phyloP scores from a whole-genome alignment of 2,113 vertebrate species.

The Atrichornis clamosus region DNA sequence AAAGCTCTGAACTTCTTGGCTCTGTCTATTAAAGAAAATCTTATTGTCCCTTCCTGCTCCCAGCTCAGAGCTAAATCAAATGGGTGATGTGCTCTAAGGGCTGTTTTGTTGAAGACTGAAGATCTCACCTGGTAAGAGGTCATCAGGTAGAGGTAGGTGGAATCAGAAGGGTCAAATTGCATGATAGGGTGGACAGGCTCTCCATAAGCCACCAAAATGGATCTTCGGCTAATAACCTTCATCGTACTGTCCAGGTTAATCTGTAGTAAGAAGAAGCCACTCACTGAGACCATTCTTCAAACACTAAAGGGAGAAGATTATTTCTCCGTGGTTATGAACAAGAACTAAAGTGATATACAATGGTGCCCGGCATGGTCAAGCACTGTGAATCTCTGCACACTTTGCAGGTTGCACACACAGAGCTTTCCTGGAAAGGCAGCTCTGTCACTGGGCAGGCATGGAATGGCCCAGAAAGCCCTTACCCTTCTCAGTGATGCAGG shows the following conservation, averaged over 20 bases:
- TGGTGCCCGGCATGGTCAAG: neutral
- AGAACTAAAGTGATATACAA: neutral
- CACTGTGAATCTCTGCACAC: neutral
- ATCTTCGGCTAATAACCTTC: constrained; percentile 82
- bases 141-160: constrained; percentile 93
- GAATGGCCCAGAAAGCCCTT: neutral
- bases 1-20: neutral
- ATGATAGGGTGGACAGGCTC: constrained; percentile 93
- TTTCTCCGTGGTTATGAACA: neutral
- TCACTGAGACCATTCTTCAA: neutral
- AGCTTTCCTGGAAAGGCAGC: neutral
- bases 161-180: constrained; percentile 92
- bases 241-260: constrained; percentile 81
- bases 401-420: neutral
- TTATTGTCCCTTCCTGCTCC: neutral
- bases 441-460: neutral
- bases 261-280: constrained; percentile 66
- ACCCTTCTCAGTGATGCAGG: neutral
- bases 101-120: neutral
- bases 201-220: constrained; percentile 79
- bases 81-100: fast-evolving
- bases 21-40: neutral
- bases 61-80: neutral
- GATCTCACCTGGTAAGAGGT: constrained; percentile 90
- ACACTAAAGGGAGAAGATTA: neutral